A percentile compares a stretch with the other conserved stretches of the same genome.
Conservation (phyloP, 2,113 vertebrate genomes). For the Notothenia coriiceps region DNA sequence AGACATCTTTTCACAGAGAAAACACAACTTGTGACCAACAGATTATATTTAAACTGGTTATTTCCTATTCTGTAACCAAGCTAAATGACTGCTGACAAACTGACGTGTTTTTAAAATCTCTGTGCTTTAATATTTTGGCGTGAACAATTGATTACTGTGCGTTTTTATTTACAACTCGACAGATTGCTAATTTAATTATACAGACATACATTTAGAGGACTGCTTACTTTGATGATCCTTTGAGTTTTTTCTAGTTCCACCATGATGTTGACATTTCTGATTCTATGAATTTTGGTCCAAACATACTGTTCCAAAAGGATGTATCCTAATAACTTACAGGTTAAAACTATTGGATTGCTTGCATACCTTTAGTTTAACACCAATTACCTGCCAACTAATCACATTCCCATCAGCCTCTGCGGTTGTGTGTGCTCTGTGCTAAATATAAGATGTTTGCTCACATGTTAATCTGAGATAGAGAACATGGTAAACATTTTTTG, state of each 20-base stretch:
- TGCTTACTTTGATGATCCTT: neutral
- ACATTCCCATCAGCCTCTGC: neutral
- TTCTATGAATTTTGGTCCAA: neutral
- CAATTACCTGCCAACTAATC: neutral
- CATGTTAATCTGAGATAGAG: neutral
- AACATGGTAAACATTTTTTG: neutral
- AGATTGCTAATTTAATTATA: neutral
- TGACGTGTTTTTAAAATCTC: neutral
- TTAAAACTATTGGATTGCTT: neutral
- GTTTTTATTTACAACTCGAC: no score
- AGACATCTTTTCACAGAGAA: neutral
- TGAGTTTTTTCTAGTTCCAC: neutral
- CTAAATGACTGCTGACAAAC: neutral
- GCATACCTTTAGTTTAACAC: neutral
- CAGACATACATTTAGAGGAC: neutral
- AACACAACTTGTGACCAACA: constrained; percentile 20
- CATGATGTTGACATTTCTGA: neutral
- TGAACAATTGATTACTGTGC: neutral
- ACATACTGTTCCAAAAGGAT: no score
- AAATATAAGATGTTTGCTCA: neutral
- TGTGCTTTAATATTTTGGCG: neutral
- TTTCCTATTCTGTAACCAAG: constrained; percentile 5
- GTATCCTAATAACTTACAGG: neutral
- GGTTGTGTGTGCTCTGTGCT: neutral
- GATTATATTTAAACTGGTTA: constrained; percentile 3